Evolutionary conservation across 53 echinoderm and acorn worm species (phyloP).

Genomic region (Actinopyga echinites): DNA sequence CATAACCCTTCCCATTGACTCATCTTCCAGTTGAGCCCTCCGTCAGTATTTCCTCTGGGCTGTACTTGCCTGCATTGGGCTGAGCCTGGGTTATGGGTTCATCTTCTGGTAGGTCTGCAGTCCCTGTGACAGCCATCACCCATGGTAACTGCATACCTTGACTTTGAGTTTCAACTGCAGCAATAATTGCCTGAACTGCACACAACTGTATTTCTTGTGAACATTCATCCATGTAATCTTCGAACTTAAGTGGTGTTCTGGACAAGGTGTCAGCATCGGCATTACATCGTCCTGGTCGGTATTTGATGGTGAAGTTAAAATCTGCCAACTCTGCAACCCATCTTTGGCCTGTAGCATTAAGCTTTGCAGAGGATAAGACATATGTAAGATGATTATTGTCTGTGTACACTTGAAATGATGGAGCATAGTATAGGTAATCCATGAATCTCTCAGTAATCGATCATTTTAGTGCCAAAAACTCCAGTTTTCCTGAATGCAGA

Average conservation of each 20-base stretch:
- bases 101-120: background rate
- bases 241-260: too few species aligned
- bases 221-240: background rate
- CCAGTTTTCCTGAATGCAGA: conserved; percentile 57
- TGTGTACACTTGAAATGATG: too few species aligned
- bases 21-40: conserved; percentile 6
- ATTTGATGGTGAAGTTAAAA: conserved; percentile 45
- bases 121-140: conserved; percentile 32
- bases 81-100: background rate
- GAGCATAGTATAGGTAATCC: conserved; percentile 37
- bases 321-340: too few species aligned
- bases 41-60: background rate
- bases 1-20: conserved; percentile 7
- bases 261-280: too few species aligned
- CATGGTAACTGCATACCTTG: too few species aligned
- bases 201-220: background rate
- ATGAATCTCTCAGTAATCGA: conserved; percentile 24
- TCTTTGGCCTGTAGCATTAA: too few species aligned
- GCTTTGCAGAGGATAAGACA: background rate
- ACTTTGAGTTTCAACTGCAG: too few species aligned
- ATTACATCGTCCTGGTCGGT: conserved; percentile 38
- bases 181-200: too few species aligned
- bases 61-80: background rate
- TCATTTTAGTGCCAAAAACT: conserved; percentile 39
- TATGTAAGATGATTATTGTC: too few species aligned